These are phyloP conservation scores for Muntiacus reevesi DNA, from an alignment of 2,113 vertebrate genomes.

Conservation along the genomic window DNA sequence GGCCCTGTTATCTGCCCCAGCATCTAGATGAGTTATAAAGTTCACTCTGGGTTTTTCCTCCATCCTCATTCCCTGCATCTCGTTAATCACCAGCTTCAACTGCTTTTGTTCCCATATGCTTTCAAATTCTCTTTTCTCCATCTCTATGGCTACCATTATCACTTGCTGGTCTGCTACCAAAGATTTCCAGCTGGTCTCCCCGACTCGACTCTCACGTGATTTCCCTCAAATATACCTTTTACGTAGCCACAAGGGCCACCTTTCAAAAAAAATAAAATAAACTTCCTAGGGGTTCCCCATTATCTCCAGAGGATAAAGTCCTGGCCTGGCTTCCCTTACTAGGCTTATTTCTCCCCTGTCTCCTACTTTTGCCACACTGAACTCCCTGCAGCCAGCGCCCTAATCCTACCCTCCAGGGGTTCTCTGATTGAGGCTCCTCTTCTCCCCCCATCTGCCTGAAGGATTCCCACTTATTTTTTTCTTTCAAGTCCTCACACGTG, in stretches of 20 bases:
- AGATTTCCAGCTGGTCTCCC: not conserved
- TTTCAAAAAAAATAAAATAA: not conserved
- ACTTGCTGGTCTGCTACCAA: not conserved
- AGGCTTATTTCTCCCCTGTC: not conserved
- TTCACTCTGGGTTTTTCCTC: not conserved
- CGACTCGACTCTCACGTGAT: not conserved
- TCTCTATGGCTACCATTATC: not conserved
- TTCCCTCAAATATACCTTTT: not conserved
- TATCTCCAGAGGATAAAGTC: not conserved
- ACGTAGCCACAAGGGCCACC: not conserved
- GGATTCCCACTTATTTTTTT: not conserved
- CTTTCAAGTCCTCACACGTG: not conserved
- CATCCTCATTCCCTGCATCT: not conserved
- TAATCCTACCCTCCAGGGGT: too few relatives aligned
- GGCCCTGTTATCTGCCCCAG: not conserved
- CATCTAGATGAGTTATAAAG: not conserved
- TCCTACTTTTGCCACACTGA: not conserved
- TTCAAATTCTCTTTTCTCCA: not conserved
- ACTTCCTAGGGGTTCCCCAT: not conserved
- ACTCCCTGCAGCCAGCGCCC: not conserved
- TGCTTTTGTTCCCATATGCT: constrained; percentile 20
- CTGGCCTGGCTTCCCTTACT: not conserved
- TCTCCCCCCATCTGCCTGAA: not conserved
- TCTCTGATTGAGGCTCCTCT: not conserved
- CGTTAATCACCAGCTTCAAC: not conserved